Percentiles rank a stretch among this genome's conserved stretches.
phyloP scores from a whole-genome alignment of 1,140 invertebrate species.

The Amyelois transitella region DNA sequence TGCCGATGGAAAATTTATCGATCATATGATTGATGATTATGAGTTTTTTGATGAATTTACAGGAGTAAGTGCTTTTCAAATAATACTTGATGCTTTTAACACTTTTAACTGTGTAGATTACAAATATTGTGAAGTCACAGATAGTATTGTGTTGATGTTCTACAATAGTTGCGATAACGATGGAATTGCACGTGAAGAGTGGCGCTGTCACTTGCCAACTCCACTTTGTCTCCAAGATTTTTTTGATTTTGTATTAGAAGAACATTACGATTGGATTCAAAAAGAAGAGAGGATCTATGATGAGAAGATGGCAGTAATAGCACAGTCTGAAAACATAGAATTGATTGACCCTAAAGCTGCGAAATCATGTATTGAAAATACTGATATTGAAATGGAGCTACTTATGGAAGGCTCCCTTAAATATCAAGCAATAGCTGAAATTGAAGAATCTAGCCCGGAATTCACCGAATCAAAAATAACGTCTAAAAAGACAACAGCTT shows the following conservation, averaged over 20 bases:
- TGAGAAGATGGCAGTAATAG: conserved; percentile 27
- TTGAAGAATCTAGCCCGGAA: conserved; percentile 24
- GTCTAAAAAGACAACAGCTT: conserved; percentile 25
- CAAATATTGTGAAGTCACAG: conserved; percentile 63
- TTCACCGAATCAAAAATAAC: conserved; percentile 14
- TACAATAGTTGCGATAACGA: conserved; percentile 54
- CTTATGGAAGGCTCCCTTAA: conserved; percentile 65
- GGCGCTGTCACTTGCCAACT: conserved; percentile 66
- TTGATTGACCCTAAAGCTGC: conserved; percentile 23
- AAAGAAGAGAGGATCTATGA: conserved; percentile 60
- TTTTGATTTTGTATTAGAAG: conserved; percentile 71
- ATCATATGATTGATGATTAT: conserved; percentile 55
- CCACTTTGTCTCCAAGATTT: conserved; percentile 74
- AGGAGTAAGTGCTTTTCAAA: conserved; percentile 37
- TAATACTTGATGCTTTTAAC: conserved; percentile 52
- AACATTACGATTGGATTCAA: conserved; percentile 71
- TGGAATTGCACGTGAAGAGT: conserved; percentile 45
- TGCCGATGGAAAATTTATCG: conserved; percentile 32
- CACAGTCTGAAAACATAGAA: conserved; percentile 35
- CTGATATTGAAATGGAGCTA: conserved; percentile 40
- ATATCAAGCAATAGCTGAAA: conserved; percentile 35
- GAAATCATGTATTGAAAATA: conserved; percentile 41
- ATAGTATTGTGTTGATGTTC: conserved; percentile 56
- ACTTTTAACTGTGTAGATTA: conserved; percentile 64
- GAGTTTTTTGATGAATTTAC: conserved; percentile 67